Percentiles rank a stretch among this genome's conserved stretches.
Conservation (phyloP, 2,113 vertebrate species). For the Pachypanchax playfairii region DNA sequence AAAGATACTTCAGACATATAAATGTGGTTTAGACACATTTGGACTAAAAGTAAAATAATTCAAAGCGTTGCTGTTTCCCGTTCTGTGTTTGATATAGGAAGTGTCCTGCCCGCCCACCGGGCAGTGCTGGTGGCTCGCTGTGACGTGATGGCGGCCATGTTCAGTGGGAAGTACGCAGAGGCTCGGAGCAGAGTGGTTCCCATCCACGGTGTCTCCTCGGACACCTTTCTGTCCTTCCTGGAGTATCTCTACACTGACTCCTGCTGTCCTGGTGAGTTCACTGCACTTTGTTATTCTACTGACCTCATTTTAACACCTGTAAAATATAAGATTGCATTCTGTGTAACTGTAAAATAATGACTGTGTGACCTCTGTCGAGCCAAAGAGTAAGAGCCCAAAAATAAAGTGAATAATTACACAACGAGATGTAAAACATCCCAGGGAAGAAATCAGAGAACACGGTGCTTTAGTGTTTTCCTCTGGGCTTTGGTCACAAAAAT, state of each 20-base stretch:
- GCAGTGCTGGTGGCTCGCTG: constrained; percentile 94
- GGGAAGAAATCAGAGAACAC: constrained; percentile 9
- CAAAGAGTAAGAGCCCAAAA: not conserved
- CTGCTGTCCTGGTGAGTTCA: constrained; percentile 91
- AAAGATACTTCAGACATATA: no score
- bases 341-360: no score
- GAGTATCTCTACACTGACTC: constrained; percentile 97
- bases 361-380: no score
- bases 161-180: constrained; percentile 95
- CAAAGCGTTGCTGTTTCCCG: constrained; percentile 12
- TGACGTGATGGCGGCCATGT: constrained; percentile 98
- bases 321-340: no score
- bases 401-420: not conserved
- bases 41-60: no score
- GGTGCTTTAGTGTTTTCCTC: constrained; percentile 30
- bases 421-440: no score
- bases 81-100: constrained; percentile 76
- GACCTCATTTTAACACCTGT: not conserved
- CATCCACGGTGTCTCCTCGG: constrained; percentile 93
- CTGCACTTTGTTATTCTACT: constrained; percentile 37
- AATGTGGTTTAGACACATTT: no score
- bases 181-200: constrained; percentile 90
- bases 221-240: constrained; percentile 95
- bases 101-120: constrained; percentile 90
- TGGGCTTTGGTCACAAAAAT: constrained; percentile 4